Percentiles rank a stretch among this genome's conserved stretches.
phyloP scores from a whole-genome alignment of 2,888 invertebrate genomes.

The Acleris emargana region DNA sequence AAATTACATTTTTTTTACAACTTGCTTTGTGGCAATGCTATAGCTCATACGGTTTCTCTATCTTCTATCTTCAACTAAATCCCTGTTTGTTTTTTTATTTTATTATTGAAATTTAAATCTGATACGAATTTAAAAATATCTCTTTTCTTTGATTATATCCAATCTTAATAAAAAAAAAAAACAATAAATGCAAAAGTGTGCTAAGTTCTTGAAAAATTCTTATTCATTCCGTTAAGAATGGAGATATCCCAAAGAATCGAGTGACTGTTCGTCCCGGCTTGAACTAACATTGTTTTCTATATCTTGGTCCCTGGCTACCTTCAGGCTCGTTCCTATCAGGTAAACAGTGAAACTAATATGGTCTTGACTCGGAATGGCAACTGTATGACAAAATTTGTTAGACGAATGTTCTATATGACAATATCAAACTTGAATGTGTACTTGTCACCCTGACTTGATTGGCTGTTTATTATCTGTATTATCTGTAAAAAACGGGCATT shows the following conservation, averaged over 20 bases:
- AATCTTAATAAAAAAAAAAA: not conserved
- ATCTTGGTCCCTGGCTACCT: constrained; percentile 87
- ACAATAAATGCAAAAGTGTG: not conserved
- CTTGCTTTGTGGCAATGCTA: constrained; percentile 82
- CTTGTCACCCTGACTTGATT: constrained; percentile 72
- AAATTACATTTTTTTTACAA: constrained; percentile 70
- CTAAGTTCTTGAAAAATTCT: not conserved
- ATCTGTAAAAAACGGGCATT: constrained; percentile 41
- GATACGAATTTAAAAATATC: constrained; percentile 14
- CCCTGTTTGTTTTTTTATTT: constrained; percentile 46
- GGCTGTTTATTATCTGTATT: constrained; percentile 60
- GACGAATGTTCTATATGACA: constrained; percentile 71
- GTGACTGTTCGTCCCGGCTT: constrained; percentile 54
- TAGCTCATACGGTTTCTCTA: constrained; percentile 64
- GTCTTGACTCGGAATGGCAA: constrained; percentile 80
- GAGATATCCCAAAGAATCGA: constrained; percentile 46
- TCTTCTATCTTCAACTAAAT: constrained; percentile 50
- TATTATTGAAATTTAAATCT: constrained; percentile 23
- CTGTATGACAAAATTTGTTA: constrained; percentile 79
- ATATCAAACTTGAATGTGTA: constrained; percentile 69
- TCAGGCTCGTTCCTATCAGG: constrained; percentile 94
- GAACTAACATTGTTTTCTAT: constrained; percentile 84
- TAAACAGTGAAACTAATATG: constrained; percentile 85
- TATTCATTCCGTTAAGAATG: constrained; percentile 38
- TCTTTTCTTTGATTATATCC: constrained; percentile 27